Base-by-base conservation (phyloP, 2,113 vertebrate species). In the Psilopsiagon aymara region DNA sequence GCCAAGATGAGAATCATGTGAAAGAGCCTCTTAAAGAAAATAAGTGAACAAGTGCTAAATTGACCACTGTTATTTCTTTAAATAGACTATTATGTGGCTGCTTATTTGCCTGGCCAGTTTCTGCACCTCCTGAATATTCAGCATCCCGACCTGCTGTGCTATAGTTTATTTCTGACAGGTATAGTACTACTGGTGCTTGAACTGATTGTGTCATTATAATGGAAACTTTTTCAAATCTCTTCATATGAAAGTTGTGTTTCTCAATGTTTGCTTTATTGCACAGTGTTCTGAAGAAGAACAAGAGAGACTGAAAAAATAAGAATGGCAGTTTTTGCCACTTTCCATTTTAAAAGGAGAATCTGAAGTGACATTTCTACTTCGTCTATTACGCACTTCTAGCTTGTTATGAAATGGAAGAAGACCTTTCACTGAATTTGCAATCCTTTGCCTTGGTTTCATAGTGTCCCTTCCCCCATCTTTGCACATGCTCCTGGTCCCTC, bases 81-180 rank as follows among this genome's bases (percentile, higher is more conserved):
- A 96, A 85, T 96, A 99, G 99, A 98, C 74, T 98, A 98, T 96
- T 99, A 99, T 71, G 97, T 99, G 76, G 98, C 99, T 95, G 99
- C 98, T 95, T 99, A 98, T 94, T 97, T 99, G 94, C 98, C 98
- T 55, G 99, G 98, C 31, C 96, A 97, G 94, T 99, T 99, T 93
- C 98, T 99, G 82, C 99, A 99, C 82, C 98, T 99, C 33, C 98
- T 99, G 96, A 99, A 99, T 97, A 98, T 97, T 97, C 98, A 98
- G 39, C 99, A 99, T 96, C 98, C 99, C 93, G 99, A 99, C 88
- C 94, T 99, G 83, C 97, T 98, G 87, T 99, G 99, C 95, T 98
- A 99, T 88, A 99, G 98, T 91, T 98, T 99, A 60, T 99, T 99
- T 97, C 97, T 99, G 90, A 98, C 98, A 96, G 99, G 99, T 99